Evolutionary conservation across 2,888 invertebrate genomes (phyloP), one percentile per base, ranked within the genome.

Genomic region (Agrilus biguttatus): DNA sequence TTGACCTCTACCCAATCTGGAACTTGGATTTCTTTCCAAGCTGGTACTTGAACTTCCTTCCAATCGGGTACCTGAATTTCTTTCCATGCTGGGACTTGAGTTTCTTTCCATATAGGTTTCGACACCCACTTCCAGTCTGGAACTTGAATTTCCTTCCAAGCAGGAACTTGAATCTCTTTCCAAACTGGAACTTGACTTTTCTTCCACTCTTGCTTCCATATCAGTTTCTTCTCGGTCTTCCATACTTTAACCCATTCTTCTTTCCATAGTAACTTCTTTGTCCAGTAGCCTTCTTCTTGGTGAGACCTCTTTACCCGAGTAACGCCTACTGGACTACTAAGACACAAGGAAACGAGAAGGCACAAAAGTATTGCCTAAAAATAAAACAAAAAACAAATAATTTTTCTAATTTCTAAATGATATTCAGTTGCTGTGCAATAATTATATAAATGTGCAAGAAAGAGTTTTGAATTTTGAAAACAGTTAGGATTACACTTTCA

Each of bases 231-330:
- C 37, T 82, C 77, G 0, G 75, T 76, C 63, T 83, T 83, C 81
- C 80, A 83, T 23, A 82, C 68, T 58, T 80, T 75, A 53, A 80
- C 77, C 83, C 83, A 85, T 52, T 85, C 84, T 46, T 82, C 80
- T 64, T 87, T 87, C 87, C 87, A 88, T 23, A 75, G 75, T 37
- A 87, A 70, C 63, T 85, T 86, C 64, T 85, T 86, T 62, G 85
- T 81, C 83, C 83, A 85, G 51, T 78, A 76, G 46, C 85, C 85
- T 55, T 74, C 69, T 46, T 81, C 80, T 46, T 72, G 70, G 42
- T 74, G 71, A 51, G 75, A 73, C 48, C 77, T 67, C 57, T 76
- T 76, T 33, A 68, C 69, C 47, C 77, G 67, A 55, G 68, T 61
- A 55, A 64, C 61, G 57, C 69, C 70, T 47, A 62, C 56, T 49